These are phyloP conservation scores for Luperina nickerlii DNA, from an alignment of 2,888 invertebrate species.

Conservation along the genomic window DNA sequence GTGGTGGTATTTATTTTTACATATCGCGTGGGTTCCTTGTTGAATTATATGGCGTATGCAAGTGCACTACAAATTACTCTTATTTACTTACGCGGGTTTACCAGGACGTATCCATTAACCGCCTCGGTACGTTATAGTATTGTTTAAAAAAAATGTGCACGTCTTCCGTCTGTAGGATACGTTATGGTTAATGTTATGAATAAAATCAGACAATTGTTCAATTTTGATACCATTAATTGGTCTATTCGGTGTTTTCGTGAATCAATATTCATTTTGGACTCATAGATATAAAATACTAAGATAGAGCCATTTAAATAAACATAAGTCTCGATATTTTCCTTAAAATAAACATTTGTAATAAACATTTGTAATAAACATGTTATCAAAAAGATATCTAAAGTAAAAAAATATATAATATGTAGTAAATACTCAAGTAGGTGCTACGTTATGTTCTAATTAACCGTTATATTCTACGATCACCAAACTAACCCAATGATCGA, in stretches of 20 bases:
- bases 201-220: not conserved
- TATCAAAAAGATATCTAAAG: not conserved
- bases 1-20: conserved; percentile 66
- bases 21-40: conserved; percentile 71
- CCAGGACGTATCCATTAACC: conserved; percentile 67
- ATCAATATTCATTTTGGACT: conserved; percentile 1
- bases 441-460: not conserved
- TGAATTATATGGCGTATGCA: conserved; percentile 73
- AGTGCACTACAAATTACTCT: conserved; percentile 75
- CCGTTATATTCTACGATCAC: not conserved
- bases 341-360: not conserved
- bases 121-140: conserved; percentile 46
- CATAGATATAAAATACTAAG: not conserved
- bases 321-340: not conserved
- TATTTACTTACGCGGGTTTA: conserved; percentile 72
- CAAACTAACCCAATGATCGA: conserved; percentile 27
- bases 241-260: not conserved
- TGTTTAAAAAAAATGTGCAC: conserved; percentile 33
- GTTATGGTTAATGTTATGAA: not conserved
- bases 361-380: not conserved
- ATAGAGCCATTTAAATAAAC: not conserved
- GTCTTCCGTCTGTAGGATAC: conserved; percentile 4
- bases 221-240: not conserved
- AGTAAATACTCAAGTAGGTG: not conserved
- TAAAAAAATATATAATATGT: not conserved